Percentiles rank a stretch among this genome's conserved stretches.
phyloP scores from a whole-genome alignment of 2,113 vertebrate genomes.

The Anarhynchus alexandrinus region DNA sequence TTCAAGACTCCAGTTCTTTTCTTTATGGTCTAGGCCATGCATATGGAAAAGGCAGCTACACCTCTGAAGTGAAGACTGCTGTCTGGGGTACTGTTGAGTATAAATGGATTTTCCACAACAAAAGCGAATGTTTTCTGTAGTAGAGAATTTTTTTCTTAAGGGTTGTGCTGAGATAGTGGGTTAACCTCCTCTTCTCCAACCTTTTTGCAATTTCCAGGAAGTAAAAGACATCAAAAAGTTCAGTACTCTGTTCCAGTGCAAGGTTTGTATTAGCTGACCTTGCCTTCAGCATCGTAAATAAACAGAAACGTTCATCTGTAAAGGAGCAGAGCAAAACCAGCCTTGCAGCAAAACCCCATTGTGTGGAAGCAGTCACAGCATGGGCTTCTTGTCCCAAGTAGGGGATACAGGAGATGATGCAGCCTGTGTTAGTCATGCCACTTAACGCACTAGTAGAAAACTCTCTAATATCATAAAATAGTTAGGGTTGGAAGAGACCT shows the following conservation, averaged over 20 bases:
- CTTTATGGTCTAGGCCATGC: neutral
- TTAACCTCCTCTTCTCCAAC: neutral
- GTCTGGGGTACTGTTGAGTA: neutral
- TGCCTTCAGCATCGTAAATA: neutral
- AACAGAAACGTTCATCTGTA: neutral
- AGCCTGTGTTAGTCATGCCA: neutral
- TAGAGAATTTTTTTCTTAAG: neutral
- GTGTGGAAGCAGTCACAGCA: neutral
- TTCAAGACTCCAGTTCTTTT: neutral
- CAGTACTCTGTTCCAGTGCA: neutral
- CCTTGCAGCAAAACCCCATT: neutral
- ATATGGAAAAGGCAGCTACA: neutral
- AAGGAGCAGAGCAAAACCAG: neutral
- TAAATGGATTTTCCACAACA: neutral
- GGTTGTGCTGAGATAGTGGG: neutral
- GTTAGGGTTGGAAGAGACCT: neutral
- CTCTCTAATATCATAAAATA: neutral
- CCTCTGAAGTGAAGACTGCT: neutral
- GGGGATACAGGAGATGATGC: neutral
- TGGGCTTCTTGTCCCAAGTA: neutral
- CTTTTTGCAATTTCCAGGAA: neutral
- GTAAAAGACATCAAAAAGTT: neutral
- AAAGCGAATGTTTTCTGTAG: neutral
- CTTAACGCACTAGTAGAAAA: neutral
- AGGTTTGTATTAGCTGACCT: neutral